Conservation (phyloP, 2,113 vertebrate species). For the Embiotoca jacksoni region DNA sequence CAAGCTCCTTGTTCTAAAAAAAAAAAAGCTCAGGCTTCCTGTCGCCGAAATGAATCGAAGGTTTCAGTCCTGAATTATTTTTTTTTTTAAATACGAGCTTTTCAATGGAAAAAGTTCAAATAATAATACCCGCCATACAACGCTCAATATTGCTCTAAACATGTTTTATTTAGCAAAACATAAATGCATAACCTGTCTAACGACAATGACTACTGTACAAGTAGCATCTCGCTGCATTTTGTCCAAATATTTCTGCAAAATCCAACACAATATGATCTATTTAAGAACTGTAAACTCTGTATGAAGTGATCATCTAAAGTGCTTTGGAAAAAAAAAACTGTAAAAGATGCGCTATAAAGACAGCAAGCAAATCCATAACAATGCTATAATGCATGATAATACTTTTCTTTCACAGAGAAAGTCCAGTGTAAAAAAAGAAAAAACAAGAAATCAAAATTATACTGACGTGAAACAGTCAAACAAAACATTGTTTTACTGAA, state of each 20-base stretch:
- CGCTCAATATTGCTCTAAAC: constrained; percentile 47
- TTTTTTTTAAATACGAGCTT: too few species aligned
- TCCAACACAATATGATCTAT: constrained; percentile 50
- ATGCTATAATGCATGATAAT: constrained; percentile 52
- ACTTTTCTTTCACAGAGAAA: constrained; percentile 59
- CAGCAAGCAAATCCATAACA: constrained; percentile 58
- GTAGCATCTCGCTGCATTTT: constrained; percentile 31
- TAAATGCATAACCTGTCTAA: constrained; percentile 51
- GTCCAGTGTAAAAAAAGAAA: constrained; percentile 73
- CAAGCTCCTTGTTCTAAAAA: too few species aligned
- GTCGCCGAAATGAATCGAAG: too few species aligned
- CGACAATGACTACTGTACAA: constrained; percentile 52
- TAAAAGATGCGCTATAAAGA: constrained; percentile 28
- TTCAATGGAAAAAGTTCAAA: neutral
- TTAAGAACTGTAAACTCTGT: constrained; percentile 68
- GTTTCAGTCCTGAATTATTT: too few species aligned
- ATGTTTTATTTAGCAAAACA: constrained; percentile 77
- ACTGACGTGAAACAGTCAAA: constrained; percentile 35
- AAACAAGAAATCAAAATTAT: constrained; percentile 11
- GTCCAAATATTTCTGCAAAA: constrained; percentile 36
- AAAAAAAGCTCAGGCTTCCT: neutral
- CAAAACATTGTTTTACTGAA: constrained; percentile 22
- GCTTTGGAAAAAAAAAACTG: constrained; percentile 52
- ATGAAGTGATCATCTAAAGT: constrained; percentile 75
- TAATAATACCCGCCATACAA: constrained; percentile 32